phyloP scores from a whole-genome alignment of 2,113 vertebrate species.

The Sinocyclocheilus maitianheensis region DNA sequence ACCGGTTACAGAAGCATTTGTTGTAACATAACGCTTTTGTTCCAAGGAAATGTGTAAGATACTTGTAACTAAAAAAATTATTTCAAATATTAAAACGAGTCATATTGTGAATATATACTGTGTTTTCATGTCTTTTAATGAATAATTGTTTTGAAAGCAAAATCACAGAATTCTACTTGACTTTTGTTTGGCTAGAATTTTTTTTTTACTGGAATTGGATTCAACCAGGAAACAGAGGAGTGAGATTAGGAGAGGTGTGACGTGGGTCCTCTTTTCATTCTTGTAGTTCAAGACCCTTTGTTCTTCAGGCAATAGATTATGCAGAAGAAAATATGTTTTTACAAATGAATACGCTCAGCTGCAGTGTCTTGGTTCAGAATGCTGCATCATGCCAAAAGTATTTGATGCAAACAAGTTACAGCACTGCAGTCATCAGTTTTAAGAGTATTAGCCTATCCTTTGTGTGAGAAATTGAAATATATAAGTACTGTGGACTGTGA shows the following conservation, averaged over 20 bases:
- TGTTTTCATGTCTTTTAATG: not conserved
- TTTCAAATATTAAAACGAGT: conserved; percentile 53
- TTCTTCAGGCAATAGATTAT: not conserved
- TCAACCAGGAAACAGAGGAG: not conserved
- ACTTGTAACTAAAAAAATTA: conserved; percentile 46
- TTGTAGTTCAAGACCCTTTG: not conserved
- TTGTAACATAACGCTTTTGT: conserved; percentile 54
- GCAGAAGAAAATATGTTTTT: not conserved
- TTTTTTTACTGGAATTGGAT: not conserved
- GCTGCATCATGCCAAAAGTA: not conserved
- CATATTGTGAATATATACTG: conserved; percentile 7
- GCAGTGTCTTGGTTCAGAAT: not conserved
- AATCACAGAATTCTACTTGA: not conserved
- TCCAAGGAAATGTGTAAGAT: conserved; percentile 45
- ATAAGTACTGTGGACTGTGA: not conserved
- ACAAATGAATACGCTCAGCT: not conserved
- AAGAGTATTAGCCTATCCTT: no score
- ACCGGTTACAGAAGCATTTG: not conserved
- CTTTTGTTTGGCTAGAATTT: not conserved
- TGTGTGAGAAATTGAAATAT: not conserved
- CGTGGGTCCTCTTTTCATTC: not conserved
- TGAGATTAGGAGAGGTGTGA: not conserved
- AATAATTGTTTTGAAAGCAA: not conserved
- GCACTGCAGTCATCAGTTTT: no score
- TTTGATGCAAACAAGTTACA: not conserved